Base-by-base conservation (phyloP, 2,888 invertebrate genomes). In the Graphium colonna region DNA sequence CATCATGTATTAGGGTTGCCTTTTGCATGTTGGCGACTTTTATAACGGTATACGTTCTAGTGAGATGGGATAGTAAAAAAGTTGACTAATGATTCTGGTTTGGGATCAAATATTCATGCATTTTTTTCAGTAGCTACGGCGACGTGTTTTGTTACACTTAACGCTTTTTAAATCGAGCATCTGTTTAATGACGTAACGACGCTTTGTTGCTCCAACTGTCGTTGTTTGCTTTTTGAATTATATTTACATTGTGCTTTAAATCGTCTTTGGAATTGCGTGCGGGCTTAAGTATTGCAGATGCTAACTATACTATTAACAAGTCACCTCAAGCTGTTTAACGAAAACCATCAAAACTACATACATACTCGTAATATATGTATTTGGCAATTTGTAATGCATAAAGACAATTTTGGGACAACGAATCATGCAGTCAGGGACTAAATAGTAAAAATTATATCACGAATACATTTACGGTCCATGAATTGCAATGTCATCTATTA, bases 31-130 rank as follows among this genome's bases (percentile, higher is more conserved):
- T 7, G 28, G 10, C 21, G 16, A 2, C 13, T 36, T 12, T 26
- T 21, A 45, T 28, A 45, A 13, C 16, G 1, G 21, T 15, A 48
- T 54, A 41, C 16, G 18, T 31, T 41, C 47, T 31, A 16, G 45
- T 47, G 45, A 40, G 49, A 51, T 57, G 42, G 51, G 50, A 52
- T 57, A 65, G 64, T 80, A 85, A 88, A 87, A 83, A 88, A 81
- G 67, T 83, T 88, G 87, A 89, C 87, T 88, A 89, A 89, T 88
- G 89, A 87, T 83, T 85, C 81, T 84, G 82, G 87, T 87, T 83
- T 80, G 69, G 77, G 76, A 86, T 87, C 87, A 84, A 84, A 87
- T 82, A 88, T 88, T 87, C 88, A 86, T 86, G 75, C 71, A 70
- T 74, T 81, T 83, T 83, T 82, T 84, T 79, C 64, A 67, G 62